These are phyloP conservation scores for Agapornis canus DNA, from an alignment of 2,797 vertebrate species.

Conservation along the genomic window DNA sequence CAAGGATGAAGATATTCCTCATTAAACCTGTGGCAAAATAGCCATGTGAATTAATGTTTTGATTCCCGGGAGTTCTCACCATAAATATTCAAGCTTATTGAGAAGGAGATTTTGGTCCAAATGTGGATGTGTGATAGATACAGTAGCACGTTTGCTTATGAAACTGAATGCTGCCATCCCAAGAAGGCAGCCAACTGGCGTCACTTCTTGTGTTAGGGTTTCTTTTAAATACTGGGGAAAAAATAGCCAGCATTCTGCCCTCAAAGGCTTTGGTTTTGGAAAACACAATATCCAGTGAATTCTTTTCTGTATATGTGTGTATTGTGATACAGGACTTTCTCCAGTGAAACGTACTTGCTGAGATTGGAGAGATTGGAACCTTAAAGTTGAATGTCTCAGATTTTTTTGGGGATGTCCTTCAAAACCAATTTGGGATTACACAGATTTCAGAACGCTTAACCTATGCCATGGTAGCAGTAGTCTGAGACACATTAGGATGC, in stretches of 20 bases:
- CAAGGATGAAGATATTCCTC: constrained; percentile 37
- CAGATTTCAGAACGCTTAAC: background rate
- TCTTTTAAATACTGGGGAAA: background rate
- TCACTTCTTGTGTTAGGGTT: background rate
- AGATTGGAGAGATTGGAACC: background rate
- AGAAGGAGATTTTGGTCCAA: constrained; percentile 5
- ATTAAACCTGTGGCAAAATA: constrained; percentile 56
- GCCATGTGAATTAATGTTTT: constrained; percentile 9
- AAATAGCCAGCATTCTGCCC: background rate
- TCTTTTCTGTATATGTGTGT: background rate
- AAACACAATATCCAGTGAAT: background rate
- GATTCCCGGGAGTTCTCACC: constrained; percentile 8
- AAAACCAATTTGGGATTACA: background rate
- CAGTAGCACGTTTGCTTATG: background rate
- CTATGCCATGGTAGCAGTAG: background rate
- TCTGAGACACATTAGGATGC: background rate
- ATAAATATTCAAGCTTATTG: constrained; percentile 23
- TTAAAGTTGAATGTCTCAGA: background rate
- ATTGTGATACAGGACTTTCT: background rate
- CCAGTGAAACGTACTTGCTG: background rate
- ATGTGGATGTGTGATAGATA: constrained; percentile 41
- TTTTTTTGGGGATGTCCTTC: background rate
- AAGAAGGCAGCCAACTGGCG: background rate
- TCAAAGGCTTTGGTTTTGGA: background rate
- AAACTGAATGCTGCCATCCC: background rate